Evolutionary conservation across 23 tunicate species (phyloP), one percentile per base, ranked within the genome.

Genomic region (Trididemnum miniatum): DNA sequence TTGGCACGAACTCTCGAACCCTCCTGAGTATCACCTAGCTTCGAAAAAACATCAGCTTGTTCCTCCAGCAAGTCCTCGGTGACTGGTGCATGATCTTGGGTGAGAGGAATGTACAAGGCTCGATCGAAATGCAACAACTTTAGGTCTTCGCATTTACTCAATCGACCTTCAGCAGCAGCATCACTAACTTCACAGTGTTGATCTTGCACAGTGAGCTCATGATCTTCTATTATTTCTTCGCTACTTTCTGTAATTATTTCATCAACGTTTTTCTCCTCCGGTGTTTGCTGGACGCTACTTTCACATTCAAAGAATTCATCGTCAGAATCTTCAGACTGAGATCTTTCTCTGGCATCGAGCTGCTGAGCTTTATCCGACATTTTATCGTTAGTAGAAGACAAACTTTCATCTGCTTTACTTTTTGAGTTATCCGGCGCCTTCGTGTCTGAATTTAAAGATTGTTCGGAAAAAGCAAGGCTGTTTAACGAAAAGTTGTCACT

Each of bases 31-130:
- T 93, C 98, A 9, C 98, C 98, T 20, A 93, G 72, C 20, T 87
- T 93, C 0, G 98, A 84, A 63, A 95, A 90, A 15, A 90, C 80
- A 28, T 91, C 82, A 0, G 95, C 90, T 86, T 95, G 99, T 65
- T 89, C 96, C 54, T 90, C 96, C 22, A 95, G 72, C 72, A 67
- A 79, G 54, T 95, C 99, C 62, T 95, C 99, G 0, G 99, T 95
- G 22, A 91, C 50, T 27, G 94, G 96, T 0, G 96, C 89, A 34
- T 89, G 97, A 1, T 95, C 98, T 44, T 93, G 98, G 28, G 89
- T 84, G 35, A 83, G 35, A 2, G 96, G 99, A 65, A 95, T 84
- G 51, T 86, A 90, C 30, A 95, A 65, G n/a, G 87, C 64, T n/a
- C 35, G 35, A 66, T 79, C 72, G 35, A 28, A 50, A 31, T 89